A percentile compares a stretch with the other conserved stretches of the same genome.
Evolutionary conservation across 2,113 vertebrate genomes (phyloP).

Genomic region (Elanus axillaris): DNA sequence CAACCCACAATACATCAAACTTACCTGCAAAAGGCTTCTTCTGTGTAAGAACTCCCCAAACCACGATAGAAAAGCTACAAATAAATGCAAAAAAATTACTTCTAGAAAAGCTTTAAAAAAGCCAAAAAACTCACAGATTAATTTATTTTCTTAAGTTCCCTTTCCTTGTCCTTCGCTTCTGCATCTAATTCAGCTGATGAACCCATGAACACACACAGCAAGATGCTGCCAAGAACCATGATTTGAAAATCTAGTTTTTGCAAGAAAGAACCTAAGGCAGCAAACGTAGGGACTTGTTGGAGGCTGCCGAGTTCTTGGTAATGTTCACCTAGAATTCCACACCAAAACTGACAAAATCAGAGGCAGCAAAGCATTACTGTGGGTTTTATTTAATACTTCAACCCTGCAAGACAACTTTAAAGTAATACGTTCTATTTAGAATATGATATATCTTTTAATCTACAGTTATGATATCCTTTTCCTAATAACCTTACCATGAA

Average conservation of each 20-base stretch:
- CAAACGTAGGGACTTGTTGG: background rate
- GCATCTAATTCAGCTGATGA: background rate
- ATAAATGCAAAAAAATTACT: background rate
- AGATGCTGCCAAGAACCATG: background rate
- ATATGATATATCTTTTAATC: background rate
- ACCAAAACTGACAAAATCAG: background rate
- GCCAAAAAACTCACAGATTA: background rate
- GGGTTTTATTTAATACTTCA: background rate
- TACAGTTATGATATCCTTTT: slow-evolving; percentile 1
- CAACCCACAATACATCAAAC: background rate
- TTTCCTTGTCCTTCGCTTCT: background rate
- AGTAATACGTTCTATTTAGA: background rate
- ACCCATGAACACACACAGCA: background rate
- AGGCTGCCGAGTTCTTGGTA: background rate
- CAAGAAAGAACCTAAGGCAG: background rate
- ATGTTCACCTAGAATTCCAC: background rate
- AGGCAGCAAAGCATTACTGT: background rate
- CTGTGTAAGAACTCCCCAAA: slow-evolving; percentile 96
- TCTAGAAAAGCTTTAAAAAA: background rate
- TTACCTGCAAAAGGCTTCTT: slow-evolving; percentile 96
- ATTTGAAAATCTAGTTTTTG: background rate
- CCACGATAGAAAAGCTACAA: slow-evolving; percentile 90
- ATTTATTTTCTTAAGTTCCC: background rate
- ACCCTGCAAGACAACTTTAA: background rate
- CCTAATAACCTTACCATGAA: background rate